Evolutionary conservation across 2,888 invertebrate species (phyloP), one percentile per base, ranked within the genome.

Genomic region (Cerastoderma edule): DNA sequence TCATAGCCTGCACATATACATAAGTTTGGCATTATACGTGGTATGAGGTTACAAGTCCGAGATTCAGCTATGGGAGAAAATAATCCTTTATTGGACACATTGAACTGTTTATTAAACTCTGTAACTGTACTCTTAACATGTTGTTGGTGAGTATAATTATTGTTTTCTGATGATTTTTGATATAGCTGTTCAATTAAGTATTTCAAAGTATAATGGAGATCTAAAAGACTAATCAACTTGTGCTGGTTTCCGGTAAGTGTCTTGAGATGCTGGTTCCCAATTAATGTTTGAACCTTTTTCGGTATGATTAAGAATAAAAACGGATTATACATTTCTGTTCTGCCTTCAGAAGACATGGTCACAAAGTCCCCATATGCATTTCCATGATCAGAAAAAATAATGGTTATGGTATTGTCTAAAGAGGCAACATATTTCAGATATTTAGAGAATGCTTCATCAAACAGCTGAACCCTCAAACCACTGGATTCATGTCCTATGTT

Each of bases 311-410:
- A 72, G 28, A 89, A 85, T n/a, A 90, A 63, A 46, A 84, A 82
- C 33, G 90, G 88, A 35, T 89, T 87, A 74, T 80, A 89, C 48
- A 87, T 72, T 71, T 90, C 90, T 30, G 85, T 67, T 6, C 83
- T 80, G 8, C 85, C 89, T 75, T 88, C 88, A 22, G 65, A 64
- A 24, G 83, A 76, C 33, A 73, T 71, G 32, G 78, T 78, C 3
- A 88, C 48, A 67, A 83, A 89, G n/a, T 71, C 54, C 1, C 90
- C 90, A 78, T 90, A 90, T 0, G 88, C 50, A 69, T 90, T 90
- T 2, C 90, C 90, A 75, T 90, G 90, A 67, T 90, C 90, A 1
- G 90, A 87, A 28, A 90, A 79, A 5, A 90, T 19, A 2, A 90
- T 64, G 1, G 90, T 89, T 35, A 90, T 39, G 0, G 88, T 88